These are phyloP conservation scores for Stictonetta naevosa DNA, from an alignment of 2,113 vertebrate species.

Conservation along the genomic window DNA sequence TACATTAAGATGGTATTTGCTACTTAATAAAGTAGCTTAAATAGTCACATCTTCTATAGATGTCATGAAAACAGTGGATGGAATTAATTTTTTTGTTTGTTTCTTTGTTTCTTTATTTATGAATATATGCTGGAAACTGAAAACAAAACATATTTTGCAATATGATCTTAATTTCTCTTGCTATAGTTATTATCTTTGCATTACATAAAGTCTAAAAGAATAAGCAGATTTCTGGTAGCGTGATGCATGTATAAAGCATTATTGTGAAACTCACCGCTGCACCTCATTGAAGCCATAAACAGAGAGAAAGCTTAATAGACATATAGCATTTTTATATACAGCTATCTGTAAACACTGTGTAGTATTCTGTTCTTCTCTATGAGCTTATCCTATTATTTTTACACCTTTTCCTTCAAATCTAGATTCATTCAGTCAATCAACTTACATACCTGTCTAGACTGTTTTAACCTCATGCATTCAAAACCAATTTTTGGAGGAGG, in stretches of 20 bases:
- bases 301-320: not conserved
- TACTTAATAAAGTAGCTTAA: not conserved
- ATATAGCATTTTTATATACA: not conserved
- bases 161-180: not conserved
- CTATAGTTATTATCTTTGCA: not conserved
- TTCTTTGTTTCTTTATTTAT: not conserved
- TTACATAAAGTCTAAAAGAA: not conserved
- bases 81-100: not conserved
- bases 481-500: not conserved
- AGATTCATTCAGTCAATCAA: not conserved
- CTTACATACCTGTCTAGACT: slow-evolving; percentile 12
- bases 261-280: not conserved
- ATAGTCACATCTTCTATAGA: not conserved
- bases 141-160: not conserved
- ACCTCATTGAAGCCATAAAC: not conserved
- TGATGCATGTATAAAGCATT: slow-evolving; percentile 1
- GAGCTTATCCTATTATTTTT: slow-evolving; percentile 20
- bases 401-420: slow-evolving; percentile 16
- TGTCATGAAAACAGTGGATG: not conserved
- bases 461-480: not conserved
- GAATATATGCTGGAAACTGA: not conserved
- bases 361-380: not conserved
- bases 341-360: not conserved
- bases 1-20: not conserved
- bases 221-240: not conserved